A percentile compares a stretch with the other conserved stretches of the same genome.
These are phyloP conservation scores for Actinia tenebrosa DNA, from an alignment of 64 coral and sea anemone species.

Conservation along the genomic window DNA sequence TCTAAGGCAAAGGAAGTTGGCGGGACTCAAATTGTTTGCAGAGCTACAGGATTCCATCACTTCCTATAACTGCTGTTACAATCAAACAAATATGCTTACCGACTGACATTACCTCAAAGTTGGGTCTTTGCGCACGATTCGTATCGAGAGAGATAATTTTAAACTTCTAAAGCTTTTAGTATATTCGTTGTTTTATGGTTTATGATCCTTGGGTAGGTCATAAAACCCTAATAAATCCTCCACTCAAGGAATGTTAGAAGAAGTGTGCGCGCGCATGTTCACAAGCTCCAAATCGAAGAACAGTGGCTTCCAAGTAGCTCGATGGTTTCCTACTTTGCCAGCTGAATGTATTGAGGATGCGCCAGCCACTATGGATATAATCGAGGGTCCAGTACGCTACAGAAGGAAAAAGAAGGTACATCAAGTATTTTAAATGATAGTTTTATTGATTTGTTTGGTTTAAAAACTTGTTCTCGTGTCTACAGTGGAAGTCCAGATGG, in stretches of 20 bases:
- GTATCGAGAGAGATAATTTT: background rate
- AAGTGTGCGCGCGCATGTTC: conserved; percentile 32
- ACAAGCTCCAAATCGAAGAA: background rate
- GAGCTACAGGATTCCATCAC: background rate
- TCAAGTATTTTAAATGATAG: background rate
- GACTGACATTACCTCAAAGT: background rate
- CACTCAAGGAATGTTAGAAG: conserved; percentile 24
- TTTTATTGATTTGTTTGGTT: conserved; percentile 1
- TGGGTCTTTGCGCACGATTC: background rate
- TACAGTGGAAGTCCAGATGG: conserved; percentile 90
- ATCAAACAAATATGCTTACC: background rate
- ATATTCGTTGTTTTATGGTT: background rate
- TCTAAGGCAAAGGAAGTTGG: background rate
- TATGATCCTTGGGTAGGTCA: background rate
- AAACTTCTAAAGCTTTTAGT: background rate
- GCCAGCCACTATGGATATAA: conserved; percentile 59
- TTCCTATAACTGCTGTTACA: background rate
- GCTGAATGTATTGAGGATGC: conserved; percentile 41
- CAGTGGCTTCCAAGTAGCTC: conserved; percentile 25
- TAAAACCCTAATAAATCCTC: background rate
- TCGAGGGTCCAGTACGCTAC: conserved; percentile 79
- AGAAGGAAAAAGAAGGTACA: conserved; percentile 87
- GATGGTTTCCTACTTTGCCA: conserved; percentile 21
- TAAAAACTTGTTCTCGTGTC: conserved; percentile 14
- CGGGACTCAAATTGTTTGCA: background rate